Conservation (phyloP, 2,113 vertebrate genomes). For the Lipotes vexillifer region DNA sequence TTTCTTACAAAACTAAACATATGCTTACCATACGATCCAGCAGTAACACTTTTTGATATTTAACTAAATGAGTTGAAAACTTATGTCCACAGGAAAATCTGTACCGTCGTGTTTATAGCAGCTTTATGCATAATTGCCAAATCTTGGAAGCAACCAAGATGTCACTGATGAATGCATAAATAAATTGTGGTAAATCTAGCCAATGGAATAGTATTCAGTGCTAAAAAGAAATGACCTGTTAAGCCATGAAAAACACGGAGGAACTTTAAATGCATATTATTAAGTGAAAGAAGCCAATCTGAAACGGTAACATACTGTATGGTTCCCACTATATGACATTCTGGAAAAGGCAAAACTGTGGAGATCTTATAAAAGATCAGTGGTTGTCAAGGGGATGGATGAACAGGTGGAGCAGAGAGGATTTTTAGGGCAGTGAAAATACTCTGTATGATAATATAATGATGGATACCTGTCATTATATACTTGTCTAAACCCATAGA, state of each 20-base stretch:
- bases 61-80: background rate
- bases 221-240: background rate
- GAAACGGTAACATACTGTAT: background rate
- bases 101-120: background rate
- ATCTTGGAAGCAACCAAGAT: background rate
- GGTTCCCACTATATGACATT: background rate
- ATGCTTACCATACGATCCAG: background rate
- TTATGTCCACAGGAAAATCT: background rate
- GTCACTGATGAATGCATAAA: background rate
- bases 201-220: background rate
- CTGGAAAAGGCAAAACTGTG: background rate
- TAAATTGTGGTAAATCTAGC: background rate
- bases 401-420: background rate
- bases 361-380: background rate
- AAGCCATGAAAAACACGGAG: background rate
- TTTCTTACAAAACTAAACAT: background rate
- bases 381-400: too few relatives aligned
- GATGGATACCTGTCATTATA: background rate
- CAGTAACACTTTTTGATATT: background rate
- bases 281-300: background rate
- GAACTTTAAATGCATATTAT: background rate
- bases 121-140: background rate
- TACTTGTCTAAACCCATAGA: background rate
- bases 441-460: background rate
- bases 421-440: background rate